Base-by-base conservation (phyloP, 2,113 vertebrate genomes). In the Chiloscyllium plagiosum region DNA sequence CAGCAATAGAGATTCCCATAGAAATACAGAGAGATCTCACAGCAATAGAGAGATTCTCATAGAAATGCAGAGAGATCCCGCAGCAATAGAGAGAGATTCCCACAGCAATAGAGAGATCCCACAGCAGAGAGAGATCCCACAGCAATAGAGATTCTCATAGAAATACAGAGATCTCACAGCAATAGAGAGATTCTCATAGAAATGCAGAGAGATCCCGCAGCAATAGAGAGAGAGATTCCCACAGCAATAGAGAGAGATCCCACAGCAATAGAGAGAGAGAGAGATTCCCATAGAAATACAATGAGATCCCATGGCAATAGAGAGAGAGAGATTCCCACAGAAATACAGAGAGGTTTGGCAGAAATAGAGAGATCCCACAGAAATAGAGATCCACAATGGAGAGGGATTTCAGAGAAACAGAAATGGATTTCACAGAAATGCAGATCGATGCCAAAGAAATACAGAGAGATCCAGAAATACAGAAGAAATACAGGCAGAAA, bases 251-350 rank as follows among this genome's bases (percentile, higher is more conserved):
- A 86, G 42, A 24, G 20, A 68, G 69, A 70, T 47, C 85, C 24
- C 17, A 47, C 70, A 29, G 70, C 26, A 33, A 42, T 96, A 50
- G 89, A 29, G 80, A 85, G 37, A 26, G 47, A 50, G 80, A 85
- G 37, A 26, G 47, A 50, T 47, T 83, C 87, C n/a, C 96, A 92
- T 96, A 95, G 85, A 42, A 42, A 87, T 87, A 89, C 85, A 87
- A 17, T 24, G 93, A 8, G 89, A 70, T 70, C 69, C 13, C 20
- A 70, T 1, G 22, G 69, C 4, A 70, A n/a, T n/a, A 70, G 20
- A 70, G 3, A 33, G 37, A 22, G 5, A 76, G 70, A 7, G 29
- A 17, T 2, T 80, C 76, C 1, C 96, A 42, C 95, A 10, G 94
- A n/a, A 50, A 56, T 56, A 12, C 7, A 56, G 22, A 52, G 6